These are phyloP conservation scores for Gobio gobio DNA, from an alignment of 2,113 vertebrate genomes.

Conservation along the genomic window DNA sequence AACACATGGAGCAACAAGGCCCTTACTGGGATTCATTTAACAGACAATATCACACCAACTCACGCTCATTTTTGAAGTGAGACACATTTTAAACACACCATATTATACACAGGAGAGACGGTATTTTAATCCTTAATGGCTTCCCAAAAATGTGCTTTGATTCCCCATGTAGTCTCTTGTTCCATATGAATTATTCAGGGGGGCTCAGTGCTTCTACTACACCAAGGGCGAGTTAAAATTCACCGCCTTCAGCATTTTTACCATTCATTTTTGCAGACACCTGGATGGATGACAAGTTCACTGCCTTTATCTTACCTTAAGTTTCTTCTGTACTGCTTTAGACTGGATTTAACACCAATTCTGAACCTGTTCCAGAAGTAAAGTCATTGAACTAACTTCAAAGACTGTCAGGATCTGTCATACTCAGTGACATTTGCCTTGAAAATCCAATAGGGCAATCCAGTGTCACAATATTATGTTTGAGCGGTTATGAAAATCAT, in stretches of 20 bases:
- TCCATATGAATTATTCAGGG: conserved; percentile 37
- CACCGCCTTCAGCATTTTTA: conserved; percentile 24
- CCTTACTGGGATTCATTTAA: neutral
- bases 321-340: neutral
- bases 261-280: conserved; percentile 39
- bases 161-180: conserved; percentile 4
- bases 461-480: neutral
- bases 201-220: neutral
- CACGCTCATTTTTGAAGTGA: neutral
- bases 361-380: neutral
- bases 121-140: neutral
- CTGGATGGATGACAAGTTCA: conserved; percentile 9
- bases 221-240: conserved; percentile 42
- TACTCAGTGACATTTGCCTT: conserved; percentile 34
- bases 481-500: neutral
- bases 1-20: neutral
- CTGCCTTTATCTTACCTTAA: conserved; percentile 2
- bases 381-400: neutral
- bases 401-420: neutral
- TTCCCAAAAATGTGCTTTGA: conserved; percentile 16
- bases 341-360: neutral
- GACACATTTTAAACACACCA: neutral
- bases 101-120: neutral
- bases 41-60: neutral
- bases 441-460: conserved; percentile 20